Conservation (phyloP, 2,113 vertebrate genomes). For the Thalassoma bifasciatum region DNA sequence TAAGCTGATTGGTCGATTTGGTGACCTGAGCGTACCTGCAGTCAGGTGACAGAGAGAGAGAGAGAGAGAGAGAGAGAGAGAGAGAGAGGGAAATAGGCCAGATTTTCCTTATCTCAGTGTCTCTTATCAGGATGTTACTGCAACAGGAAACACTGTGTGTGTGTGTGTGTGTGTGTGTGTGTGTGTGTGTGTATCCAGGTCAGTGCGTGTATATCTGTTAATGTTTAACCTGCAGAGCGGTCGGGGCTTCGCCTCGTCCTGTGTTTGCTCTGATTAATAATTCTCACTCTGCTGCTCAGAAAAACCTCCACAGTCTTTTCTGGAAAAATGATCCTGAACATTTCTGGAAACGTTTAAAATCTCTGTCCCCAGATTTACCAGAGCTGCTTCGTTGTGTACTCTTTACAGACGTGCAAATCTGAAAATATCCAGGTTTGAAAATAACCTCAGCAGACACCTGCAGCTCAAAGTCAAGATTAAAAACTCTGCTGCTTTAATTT, state of each 20-base stretch:
- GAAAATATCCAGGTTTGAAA: too few relatives aligned
- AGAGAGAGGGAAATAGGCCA: conserved; percentile 24
- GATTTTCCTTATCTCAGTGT: conserved; percentile 35
- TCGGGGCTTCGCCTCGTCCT: conserved; percentile 3
- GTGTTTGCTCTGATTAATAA: conserved; percentile 56
- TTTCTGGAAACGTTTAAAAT: too few relatives aligned
- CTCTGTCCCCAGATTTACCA: too few relatives aligned
- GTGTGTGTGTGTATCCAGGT: conserved; percentile 49
- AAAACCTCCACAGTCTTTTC: too few relatives aligned
- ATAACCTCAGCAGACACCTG: too few relatives aligned
- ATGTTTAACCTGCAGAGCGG: conserved; percentile 38
- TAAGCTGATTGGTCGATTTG: conserved; percentile 19
- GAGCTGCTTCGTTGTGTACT: too few relatives aligned
- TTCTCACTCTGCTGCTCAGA: too few relatives aligned
- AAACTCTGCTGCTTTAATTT: too few relatives aligned
- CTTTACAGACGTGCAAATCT: too few relatives aligned
- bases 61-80: too few relatives aligned
- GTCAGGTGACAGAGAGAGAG: conserved; percentile 32
- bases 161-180: neutral
- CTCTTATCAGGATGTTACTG: conserved; percentile 44
- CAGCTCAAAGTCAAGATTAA: too few relatives aligned
- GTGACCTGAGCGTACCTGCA: conserved; percentile 22
- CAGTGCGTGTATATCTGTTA: conserved; percentile 32
- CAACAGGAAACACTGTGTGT: conserved; percentile 26
- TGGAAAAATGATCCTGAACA: too few relatives aligned